A percentile compares a stretch with the other conserved stretches of the same genome.
These are phyloP conservation scores for Meles meles DNA, from an alignment of 2,113 vertebrate genomes.

Conservation along the genomic window DNA sequence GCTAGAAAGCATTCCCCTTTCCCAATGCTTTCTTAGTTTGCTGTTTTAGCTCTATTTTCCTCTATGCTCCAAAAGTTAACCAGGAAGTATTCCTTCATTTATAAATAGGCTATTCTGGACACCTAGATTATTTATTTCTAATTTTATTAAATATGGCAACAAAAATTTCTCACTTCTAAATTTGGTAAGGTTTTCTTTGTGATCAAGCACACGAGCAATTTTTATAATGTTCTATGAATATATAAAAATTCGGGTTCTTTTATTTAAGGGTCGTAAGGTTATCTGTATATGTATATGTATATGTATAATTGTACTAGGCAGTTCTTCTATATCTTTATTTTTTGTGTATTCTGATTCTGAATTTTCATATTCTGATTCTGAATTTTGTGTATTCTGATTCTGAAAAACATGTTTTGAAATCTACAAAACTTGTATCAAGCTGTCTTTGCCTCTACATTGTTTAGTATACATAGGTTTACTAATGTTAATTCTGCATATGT, in stretches of 20 bases:
- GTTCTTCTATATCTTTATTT: background rate
- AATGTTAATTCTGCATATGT: background rate
- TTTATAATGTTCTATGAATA: background rate
- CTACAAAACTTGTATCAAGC: background rate
- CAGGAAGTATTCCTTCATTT: background rate
- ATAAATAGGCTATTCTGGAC: background rate
- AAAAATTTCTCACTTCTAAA: slow-evolving; percentile 11
- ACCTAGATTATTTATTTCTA: background rate
- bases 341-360: background rate
- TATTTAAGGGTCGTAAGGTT: background rate
- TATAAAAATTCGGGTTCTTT: background rate
- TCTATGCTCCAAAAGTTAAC: background rate
- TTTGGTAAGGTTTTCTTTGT: background rate
- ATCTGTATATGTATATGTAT: background rate
- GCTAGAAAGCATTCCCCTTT: background rate
- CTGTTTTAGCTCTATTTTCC: background rate
- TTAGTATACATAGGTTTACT: background rate
- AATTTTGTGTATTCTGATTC: background rate
- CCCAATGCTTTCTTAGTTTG: background rate
- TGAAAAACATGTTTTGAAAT: slow-evolving; percentile 31
- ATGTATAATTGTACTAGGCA: background rate
- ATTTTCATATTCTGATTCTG: background rate
- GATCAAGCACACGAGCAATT: background rate
- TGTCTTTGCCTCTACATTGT: background rate
- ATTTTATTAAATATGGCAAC: slow-evolving; percentile 12